A percentile compares a stretch with the other conserved stretches of the same genome.
phyloP scores from a whole-genome alignment of 2,888 invertebrate genomes.

The Eristalis intricaria region DNA sequence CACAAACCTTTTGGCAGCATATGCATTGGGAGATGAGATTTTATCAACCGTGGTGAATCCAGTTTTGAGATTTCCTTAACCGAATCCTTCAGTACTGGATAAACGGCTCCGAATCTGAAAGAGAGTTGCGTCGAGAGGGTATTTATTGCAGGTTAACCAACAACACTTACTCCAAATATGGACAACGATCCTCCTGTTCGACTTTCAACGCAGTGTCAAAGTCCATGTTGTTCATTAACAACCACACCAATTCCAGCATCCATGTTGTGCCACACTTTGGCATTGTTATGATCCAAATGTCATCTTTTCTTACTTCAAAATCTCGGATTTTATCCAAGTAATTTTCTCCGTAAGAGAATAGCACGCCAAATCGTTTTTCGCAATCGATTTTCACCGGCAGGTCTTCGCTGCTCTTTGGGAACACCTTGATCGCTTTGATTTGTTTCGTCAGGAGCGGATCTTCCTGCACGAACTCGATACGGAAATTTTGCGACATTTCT shows the following conservation, averaged over 20 bases:
- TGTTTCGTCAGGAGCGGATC: not conserved
- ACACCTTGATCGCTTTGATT: slow-evolving; percentile 7
- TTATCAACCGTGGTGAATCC: slow-evolving; percentile 73
- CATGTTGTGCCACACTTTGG: slow-evolving; percentile 75
- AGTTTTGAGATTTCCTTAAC: slow-evolving; percentile 1
- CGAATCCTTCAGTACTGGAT: not conserved
- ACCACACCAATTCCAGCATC: slow-evolving; percentile 74
- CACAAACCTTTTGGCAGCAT: slow-evolving; percentile 74
- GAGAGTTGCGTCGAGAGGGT: slow-evolving; percentile 16
- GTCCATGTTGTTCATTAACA: slow-evolving; percentile 74
- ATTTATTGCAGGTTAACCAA: not conserved
- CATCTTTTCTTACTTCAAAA: slow-evolving; percentile 72
- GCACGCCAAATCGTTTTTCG: not conserved
- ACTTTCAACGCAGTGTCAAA: slow-evolving; percentile 63
- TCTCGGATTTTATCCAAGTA: slow-evolving; percentile 52
- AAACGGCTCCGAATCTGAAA: slow-evolving; percentile 6
- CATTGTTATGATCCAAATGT: slow-evolving; percentile 73
- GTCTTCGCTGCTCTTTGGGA: not conserved
- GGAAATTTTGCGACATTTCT: not conserved
- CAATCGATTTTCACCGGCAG: slow-evolving; percentile 16
- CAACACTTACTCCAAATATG: slow-evolving; percentile 68
- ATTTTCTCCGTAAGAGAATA: not conserved
- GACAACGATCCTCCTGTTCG: slow-evolving; percentile 27
- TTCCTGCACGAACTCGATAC: not conserved
- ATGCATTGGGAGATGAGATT: slow-evolving; percentile 74